Evolutionary conservation across 2,113 vertebrate genomes (phyloP), one percentile per base, ranked within the genome.

Genomic region (Phycodurus eques): DNA sequence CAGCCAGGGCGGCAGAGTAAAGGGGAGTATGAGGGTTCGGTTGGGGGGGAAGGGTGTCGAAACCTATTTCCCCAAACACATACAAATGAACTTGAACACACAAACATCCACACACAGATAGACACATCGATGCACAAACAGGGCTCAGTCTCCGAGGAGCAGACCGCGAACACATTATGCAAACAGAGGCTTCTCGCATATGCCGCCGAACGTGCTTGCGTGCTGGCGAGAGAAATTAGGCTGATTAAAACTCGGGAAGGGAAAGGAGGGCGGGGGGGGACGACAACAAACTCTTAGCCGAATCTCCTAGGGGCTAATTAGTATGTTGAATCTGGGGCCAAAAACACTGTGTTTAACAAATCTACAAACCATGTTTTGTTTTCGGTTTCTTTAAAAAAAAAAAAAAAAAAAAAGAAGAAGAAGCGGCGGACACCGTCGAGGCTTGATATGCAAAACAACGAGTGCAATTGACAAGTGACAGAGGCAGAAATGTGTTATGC

Each of bases 241-340:
- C 87, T 91, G 89, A 90, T 90, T 91, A 89, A 90, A 90, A 90
- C 91, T 91, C 90, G 87, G 88, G 86, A 68, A 67, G 74, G 49
- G 67, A 69, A 69, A 69, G 12, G 31, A 12, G 17, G 49, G 67
- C 6, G 15, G 15, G 44, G 2, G 87, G 47, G 5, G 15, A 87
- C 87, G 90, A 86, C 88, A 85, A 89, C 88, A 88, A 90, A 92
- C 87, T 87, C 89, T 89, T 91, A 74, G 87, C 88, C 83, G 88
- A 86, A 88, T 90, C 89, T 92, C 90, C 84, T 88, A 82, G 89
- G 90, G 89, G 80, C 88, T 92, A 90, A 90, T 91, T 92, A 91
- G 83, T 68, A 88, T 89, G 87, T 85, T 83, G 85, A 86, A 81
- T 87, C 78, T 72, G 68, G 66, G 80, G 79, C 75, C 80, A 71